Base-by-base conservation (phyloP, 2,113 vertebrate genomes). In the Polypterus senegalus region DNA sequence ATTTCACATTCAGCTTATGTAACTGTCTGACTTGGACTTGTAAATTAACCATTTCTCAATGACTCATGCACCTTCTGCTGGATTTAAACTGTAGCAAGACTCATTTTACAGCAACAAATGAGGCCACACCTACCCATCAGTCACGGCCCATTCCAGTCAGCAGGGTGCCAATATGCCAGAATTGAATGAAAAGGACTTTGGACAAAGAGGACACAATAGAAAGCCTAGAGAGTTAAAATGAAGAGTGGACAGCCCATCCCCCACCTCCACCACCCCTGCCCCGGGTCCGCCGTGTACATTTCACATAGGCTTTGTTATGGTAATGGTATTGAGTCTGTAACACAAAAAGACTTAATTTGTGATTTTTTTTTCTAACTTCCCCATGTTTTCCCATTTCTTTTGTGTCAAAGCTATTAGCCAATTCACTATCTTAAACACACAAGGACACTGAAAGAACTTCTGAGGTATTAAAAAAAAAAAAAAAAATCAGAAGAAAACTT, bases 261-360 rank as follows among this genome's bases (percentile, higher is more conserved):
- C 52, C 9, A 51, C 45, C 45, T 58, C 63, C 63, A 7, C 49
- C 46, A 43, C 8, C 9, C 52, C 63, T 48, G 11, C 66, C 70
- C 76, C 67, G 83, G 84, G 82, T 86, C 85, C 81, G 79, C 84
- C 78, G 87, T 88, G 89, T 90, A 91, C 86, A 86, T 93, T 93
- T 93, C 89, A 91, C 82, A 84, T 73, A 76, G 79, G 81, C 91
- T 94, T 98, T 96, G 86, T 94, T 83, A 94, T 96, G 91, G 73
- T 92, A 95, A 96, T 93, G 73, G 83, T 86, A 90, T 88, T 86
- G 88, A 92, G 92, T 89, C 83, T 87, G 73, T 80, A 83, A 91
- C 86, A 94, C 87, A 97, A 93, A 94, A 85, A 84, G 89, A 92
- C 87, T 89, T 92, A 87, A 94, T 90, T 90, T 88, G 86, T 89